Evolutionary conservation across 2,797 vertebrate species (phyloP), one percentile per base, ranked within the genome.

Genomic region (Sebastes kiyomatsui): DNA sequence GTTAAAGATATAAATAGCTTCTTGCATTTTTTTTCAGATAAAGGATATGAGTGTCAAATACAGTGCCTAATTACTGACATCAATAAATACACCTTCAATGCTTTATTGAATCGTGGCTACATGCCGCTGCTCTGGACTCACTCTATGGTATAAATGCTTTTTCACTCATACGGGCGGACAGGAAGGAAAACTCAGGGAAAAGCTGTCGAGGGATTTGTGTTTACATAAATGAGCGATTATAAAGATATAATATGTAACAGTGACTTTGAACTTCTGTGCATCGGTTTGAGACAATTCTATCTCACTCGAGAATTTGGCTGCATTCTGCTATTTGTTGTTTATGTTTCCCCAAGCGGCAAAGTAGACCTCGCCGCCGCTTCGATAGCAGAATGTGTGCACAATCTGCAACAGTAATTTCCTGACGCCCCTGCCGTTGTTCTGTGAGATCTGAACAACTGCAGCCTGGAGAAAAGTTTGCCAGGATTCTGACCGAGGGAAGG

Each of bases 341-440:
- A 52, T n/a, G 20, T 52, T 10, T 9, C 46, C 46, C 46, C 18
- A 9, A 49, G 16, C 7, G 18, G 49, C 8, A 52, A 52, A 20
- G 20, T 52, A 52, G 0, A 52, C 8, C 0, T 20, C 0, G 49
- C 49, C 46, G 0, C 32, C 3, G 20, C 61, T 12, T 23, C n/a
- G 22, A 22, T 64, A 64, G 61, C 32, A 22, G 61, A 64, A n/a
- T 33, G 61, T 64, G 61, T 35, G 7, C 10, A 33, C 8, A 64
- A 64, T 64, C 35, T 38, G 12, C 35, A 38, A 38, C 12, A 38
- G 35, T 38, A 38, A 38, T 38, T 38, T 12, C 35, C 1, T 38
- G 12, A 38, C 0, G n/a, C 61, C 33, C 33, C 62, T 65, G 33
- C 33, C 13, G 5, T 65, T 65, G 62, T 65, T 65, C 62, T 65